A percentile compares a stretch with the other conserved stretches of the same genome.
Conservation (phyloP, 2,888 invertebrate species). For the Metalampra italica region DNA sequence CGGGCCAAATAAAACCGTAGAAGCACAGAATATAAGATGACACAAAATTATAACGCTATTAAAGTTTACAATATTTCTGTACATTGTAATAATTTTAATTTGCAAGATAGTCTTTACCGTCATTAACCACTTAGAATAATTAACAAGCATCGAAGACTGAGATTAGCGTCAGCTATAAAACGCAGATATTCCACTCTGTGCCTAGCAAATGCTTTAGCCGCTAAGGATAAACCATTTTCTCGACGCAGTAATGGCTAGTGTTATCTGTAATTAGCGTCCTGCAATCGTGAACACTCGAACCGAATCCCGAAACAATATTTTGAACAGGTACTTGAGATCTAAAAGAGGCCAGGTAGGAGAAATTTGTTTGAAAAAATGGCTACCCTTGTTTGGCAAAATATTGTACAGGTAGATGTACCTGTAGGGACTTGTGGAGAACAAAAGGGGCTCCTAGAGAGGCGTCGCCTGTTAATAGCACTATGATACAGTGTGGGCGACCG, state of each 20-base stretch:
- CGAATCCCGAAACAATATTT: constrained; percentile 45
- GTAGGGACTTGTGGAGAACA: constrained; percentile 60
- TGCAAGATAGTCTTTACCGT: constrained; percentile 6
- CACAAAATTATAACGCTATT: background rate
- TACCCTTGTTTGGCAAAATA: constrained; percentile 47
- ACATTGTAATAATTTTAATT: background rate
- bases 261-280: constrained; percentile 48
- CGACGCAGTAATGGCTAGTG: constrained; percentile 51
- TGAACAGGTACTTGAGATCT: constrained; percentile 38
- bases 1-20: constrained; percentile 20
- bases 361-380: constrained; percentile 34
- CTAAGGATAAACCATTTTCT: constrained; percentile 51
- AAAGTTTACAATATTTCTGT: background rate
- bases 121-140: constrained; percentile 21
- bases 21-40: background rate
- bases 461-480: constrained; percentile 64
- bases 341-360: constrained; percentile 49
- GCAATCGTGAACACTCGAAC: constrained; percentile 30
- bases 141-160: constrained; percentile 9
- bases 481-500: constrained; percentile 73
- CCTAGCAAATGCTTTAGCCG: constrained; percentile 35
- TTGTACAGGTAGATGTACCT: constrained; percentile 67
- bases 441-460: constrained; percentile 69
- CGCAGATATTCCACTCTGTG: constrained; percentile 42
- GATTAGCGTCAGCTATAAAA: constrained; percentile 33